These are phyloP conservation scores for Palloptera scutellata DNA, from an alignment of 2,888 invertebrate species.

Conservation along the genomic window DNA sequence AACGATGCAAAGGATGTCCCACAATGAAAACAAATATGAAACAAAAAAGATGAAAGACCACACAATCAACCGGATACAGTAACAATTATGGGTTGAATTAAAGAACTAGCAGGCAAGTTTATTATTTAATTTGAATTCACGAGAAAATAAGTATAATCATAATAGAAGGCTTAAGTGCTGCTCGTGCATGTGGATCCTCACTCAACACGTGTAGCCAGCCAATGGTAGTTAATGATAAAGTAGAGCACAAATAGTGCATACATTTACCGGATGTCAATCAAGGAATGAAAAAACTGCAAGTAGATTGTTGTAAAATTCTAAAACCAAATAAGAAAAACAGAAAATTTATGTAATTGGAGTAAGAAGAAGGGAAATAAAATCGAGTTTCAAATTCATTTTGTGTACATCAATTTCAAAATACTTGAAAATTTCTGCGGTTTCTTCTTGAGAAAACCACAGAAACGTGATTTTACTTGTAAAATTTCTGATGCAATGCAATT, in stretches of 20 bases:
- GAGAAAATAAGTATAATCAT: neutral
- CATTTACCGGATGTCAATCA: neutral
- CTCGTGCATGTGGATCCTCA: neutral
- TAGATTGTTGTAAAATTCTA: neutral
- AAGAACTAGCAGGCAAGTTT: slow-evolving; percentile 19
- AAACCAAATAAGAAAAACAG: neutral
- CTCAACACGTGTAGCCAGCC: slow-evolving; percentile 28
- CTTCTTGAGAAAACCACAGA: slow-evolving; percentile 45
- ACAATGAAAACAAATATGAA: neutral
- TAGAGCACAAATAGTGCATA: slow-evolving; percentile 10
- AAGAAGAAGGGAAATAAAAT: neutral
- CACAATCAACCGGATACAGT: slow-evolving; percentile 18
- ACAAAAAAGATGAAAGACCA: neutral
- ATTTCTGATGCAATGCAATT: slow-evolving; percentile 36
- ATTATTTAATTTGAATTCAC: slow-evolving; percentile 21
- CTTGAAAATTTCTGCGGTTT: slow-evolving; percentile 10
- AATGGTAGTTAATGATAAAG: too few relatives aligned
- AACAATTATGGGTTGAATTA: slow-evolving; percentile 12
- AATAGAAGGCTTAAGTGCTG: neutral
- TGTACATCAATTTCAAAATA: neutral
- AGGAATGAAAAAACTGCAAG: neutral
- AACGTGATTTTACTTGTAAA: slow-evolving; percentile 54
- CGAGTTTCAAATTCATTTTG: neutral
- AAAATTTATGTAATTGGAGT: slow-evolving; percentile 29
- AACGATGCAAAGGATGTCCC: neutral